Conservation (phyloP, 1,140 invertebrate species). For the Gonioctena quinquepunctata region DNA sequence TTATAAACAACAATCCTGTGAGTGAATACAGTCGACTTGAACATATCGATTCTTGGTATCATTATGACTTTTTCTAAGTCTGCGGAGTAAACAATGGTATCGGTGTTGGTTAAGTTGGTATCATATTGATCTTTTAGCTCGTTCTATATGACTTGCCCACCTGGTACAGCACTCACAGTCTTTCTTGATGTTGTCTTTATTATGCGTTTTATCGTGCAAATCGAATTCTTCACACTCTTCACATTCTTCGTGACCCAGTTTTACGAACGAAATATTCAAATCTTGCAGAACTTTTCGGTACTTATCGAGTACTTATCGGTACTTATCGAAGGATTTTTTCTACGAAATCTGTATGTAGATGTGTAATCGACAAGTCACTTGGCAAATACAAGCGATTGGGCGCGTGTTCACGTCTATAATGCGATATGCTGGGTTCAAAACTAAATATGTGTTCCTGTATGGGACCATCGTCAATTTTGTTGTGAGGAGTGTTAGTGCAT, state of each 20-base stretch:
- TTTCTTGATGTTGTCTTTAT: background rate
- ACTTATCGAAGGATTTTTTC: background rate
- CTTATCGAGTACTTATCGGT: background rate
- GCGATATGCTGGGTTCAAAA: background rate
- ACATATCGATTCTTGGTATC: slow-evolving; percentile 43
- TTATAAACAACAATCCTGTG: slow-evolving; percentile 37
- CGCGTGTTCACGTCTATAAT: background rate
- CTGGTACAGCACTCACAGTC: background rate
- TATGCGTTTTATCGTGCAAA: background rate
- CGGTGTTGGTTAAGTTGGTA: background rate
- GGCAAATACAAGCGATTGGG: background rate
- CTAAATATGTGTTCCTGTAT: background rate
- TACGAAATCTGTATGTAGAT: background rate
- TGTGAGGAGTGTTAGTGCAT: background rate
- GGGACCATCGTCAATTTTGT: background rate
- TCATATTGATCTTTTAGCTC: background rate
- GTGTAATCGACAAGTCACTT: background rate
- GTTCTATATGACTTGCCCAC: background rate
- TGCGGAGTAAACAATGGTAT: slow-evolving; percentile 15
- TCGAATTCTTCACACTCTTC: background rate
- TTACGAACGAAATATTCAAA: background rate
- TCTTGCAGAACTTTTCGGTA: background rate
- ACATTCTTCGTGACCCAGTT: slow-evolving; percentile 14
- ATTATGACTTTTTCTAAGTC: slow-evolving; percentile 50
- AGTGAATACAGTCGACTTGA: slow-evolving; percentile 39